These are phyloP conservation scores for Salminus brasiliensis DNA, from an alignment of 2,113 vertebrate genomes.

Conservation along the genomic window DNA sequence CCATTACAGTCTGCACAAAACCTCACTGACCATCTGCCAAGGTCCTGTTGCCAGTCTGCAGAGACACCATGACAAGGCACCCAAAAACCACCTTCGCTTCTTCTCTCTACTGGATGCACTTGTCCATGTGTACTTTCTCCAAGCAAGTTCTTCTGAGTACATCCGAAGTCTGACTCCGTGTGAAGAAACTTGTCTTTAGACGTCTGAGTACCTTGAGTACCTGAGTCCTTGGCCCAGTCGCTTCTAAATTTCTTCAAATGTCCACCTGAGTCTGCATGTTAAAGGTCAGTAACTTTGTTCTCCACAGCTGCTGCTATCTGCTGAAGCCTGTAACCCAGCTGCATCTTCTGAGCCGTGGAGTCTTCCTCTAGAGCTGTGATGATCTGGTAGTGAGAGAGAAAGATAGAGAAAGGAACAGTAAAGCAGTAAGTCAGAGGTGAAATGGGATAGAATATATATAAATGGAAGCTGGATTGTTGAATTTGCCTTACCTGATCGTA, in stretches of 20 bases:
- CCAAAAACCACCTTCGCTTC: background rate
- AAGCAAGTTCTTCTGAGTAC: background rate
- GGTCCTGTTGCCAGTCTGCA: background rate
- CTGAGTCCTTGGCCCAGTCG: conserved; percentile 21
- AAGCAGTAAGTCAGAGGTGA: background rate
- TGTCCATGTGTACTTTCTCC: too few species aligned
- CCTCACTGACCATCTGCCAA: background rate
- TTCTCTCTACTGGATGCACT: too few species aligned
- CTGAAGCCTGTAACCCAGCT: conserved; percentile 94
- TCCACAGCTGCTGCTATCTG: conserved; percentile 96
- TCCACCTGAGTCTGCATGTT: conserved; percentile 65
- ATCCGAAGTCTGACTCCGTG: background rate
- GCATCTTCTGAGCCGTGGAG: conserved; percentile 95
- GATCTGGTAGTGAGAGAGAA: conserved; percentile 77
- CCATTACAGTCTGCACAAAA: too few species aligned
- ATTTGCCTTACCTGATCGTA: conserved; percentile 89
- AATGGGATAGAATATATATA: too few species aligned
- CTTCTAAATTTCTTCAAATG: background rate
- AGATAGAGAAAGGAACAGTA: background rate
- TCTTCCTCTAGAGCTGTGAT: conserved; percentile 93
- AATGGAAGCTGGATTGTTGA: background rate
- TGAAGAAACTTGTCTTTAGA: conserved; percentile 2
- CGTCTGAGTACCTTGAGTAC: conserved; percentile 4
- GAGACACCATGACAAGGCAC: background rate
- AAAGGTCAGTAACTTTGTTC: conserved; percentile 98